A percentile compares a stretch with the other conserved stretches of the same genome.
Conservation (phyloP, 2,797 vertebrate genomes). For the Meda fulgida region DNA sequence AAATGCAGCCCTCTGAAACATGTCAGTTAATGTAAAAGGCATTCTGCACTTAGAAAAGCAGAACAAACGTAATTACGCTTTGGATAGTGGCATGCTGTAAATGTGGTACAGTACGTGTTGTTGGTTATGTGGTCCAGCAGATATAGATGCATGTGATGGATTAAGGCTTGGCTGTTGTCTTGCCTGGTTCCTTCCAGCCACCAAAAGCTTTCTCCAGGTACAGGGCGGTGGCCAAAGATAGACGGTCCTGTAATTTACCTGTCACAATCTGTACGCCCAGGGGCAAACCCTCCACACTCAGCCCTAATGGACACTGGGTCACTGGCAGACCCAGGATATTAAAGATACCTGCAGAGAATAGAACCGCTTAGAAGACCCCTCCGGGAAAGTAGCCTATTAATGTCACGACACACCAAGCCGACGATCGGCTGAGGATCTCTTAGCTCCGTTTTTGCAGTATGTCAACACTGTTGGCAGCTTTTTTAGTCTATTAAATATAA, state of each 20-base stretch:
- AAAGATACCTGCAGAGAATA: conserved; percentile 78
- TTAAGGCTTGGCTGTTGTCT: conserved; percentile 4
- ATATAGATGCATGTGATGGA: background rate
- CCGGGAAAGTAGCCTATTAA: background rate
- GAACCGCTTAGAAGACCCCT: background rate
- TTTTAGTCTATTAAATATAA: background rate
- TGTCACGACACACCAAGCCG: background rate
- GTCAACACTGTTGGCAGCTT: background rate
- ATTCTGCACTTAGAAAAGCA: background rate
- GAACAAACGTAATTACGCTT: conserved; percentile 22
- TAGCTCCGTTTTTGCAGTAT: background rate
- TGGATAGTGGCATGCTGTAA: conserved; percentile 31
- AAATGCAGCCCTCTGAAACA: conserved; percentile 13
- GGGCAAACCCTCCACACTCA: conserved; percentile 84
- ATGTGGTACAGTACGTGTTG: background rate
- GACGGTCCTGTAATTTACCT: conserved; percentile 84
- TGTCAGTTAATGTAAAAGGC: background rate
- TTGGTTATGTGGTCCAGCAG: conserved; percentile 34
- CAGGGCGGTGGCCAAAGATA: conserved; percentile 82
- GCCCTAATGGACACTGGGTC: conserved; percentile 91
- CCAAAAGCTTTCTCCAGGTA: conserved; percentile 88
- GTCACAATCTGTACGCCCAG: conserved; percentile 88
- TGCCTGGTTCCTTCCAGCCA: conserved; percentile 87
- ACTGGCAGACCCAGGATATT: conserved; percentile 88
- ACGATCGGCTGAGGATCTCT: background rate